Conservation (phyloP, 2,888 invertebrate species). For the Drosophila borealis region DNA sequence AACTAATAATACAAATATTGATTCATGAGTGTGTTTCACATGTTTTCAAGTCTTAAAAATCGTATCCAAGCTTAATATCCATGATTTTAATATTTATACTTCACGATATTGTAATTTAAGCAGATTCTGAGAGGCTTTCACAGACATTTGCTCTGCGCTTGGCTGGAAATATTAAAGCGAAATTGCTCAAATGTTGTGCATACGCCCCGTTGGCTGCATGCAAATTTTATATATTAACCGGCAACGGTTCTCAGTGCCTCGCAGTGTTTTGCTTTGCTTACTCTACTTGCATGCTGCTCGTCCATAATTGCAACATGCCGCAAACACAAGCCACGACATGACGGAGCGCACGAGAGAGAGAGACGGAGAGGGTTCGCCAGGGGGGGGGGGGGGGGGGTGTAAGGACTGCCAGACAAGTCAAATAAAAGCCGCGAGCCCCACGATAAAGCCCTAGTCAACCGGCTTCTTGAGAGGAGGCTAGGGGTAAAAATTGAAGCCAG, state of each 20-base stretch:
- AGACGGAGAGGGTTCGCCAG: slow-evolving; percentile 6
- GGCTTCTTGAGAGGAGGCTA: slow-evolving; percentile 22
- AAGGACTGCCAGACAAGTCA: slow-evolving; percentile 63
- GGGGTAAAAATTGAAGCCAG: slow-evolving; percentile 51
- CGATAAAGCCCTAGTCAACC: slow-evolving; percentile 51
- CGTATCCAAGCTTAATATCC: not conserved
- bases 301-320: slow-evolving; percentile 79
- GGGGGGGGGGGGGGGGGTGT: not conserved
- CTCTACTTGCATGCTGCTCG: slow-evolving; percentile 67
- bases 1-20: too few species aligned
- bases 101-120: not conserved
- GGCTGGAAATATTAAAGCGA: slow-evolving; percentile 70
- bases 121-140: slow-evolving; percentile 2
- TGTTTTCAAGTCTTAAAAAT: too few species aligned
- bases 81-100: not conserved
- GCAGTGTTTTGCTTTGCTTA: slow-evolving; percentile 44
- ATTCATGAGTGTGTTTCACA: too few species aligned
- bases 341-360: slow-evolving; percentile 5
- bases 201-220: slow-evolving; percentile 78
- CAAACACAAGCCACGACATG: slow-evolving; percentile 55
- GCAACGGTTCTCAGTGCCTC: slow-evolving; percentile 47
- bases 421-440: slow-evolving; percentile 70
- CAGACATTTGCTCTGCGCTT: slow-evolving; percentile 16
- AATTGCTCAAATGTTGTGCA: slow-evolving; percentile 75
- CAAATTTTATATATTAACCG: slow-evolving; percentile 71